Conservation (phyloP, 2,113 vertebrate genomes). For the Mus pahari region DNA sequence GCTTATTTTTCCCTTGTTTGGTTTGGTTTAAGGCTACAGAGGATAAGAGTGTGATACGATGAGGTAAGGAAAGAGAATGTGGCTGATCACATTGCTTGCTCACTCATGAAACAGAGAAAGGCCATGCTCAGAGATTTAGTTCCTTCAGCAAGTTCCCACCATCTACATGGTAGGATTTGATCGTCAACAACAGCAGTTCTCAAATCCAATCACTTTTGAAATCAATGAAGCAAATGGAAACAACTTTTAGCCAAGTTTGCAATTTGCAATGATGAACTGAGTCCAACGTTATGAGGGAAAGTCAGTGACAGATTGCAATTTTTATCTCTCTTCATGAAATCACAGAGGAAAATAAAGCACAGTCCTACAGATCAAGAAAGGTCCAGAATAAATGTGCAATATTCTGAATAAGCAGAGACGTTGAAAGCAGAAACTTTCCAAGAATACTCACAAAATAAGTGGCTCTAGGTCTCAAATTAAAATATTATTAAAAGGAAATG, state of each 20-base stretch:
- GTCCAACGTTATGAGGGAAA: constrained; percentile 78
- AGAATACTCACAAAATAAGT: constrained; percentile 64
- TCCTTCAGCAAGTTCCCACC: not conserved
- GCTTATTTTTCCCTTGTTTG: not conserved
- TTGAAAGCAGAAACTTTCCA: not conserved
- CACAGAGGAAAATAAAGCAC: constrained; percentile 79
- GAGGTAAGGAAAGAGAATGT: not conserved
- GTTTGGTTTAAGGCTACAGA: not conserved
- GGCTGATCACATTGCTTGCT: too few species aligned
- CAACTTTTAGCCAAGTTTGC: constrained; percentile 79
- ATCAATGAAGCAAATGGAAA: constrained; percentile 76
- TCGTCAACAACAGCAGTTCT: constrained; percentile 78
- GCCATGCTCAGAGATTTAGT: not conserved
- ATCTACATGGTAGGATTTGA: constrained; percentile 52
- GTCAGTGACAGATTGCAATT: constrained; percentile 79
- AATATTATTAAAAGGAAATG: constrained; percentile 70
- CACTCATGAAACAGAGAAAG: not conserved
- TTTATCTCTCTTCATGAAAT: constrained; percentile 74
- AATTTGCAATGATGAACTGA: constrained; percentile 79
- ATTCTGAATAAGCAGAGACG: not conserved
- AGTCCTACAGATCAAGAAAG: constrained; percentile 68
- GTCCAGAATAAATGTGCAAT: constrained; percentile 73
- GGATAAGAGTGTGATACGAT: too few species aligned
- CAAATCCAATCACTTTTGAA: constrained; percentile 75
- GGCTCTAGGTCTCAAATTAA: constrained; percentile 80